Conservation (phyloP, 2,797 vertebrate genomes). For the Sylvia borin region DNA sequence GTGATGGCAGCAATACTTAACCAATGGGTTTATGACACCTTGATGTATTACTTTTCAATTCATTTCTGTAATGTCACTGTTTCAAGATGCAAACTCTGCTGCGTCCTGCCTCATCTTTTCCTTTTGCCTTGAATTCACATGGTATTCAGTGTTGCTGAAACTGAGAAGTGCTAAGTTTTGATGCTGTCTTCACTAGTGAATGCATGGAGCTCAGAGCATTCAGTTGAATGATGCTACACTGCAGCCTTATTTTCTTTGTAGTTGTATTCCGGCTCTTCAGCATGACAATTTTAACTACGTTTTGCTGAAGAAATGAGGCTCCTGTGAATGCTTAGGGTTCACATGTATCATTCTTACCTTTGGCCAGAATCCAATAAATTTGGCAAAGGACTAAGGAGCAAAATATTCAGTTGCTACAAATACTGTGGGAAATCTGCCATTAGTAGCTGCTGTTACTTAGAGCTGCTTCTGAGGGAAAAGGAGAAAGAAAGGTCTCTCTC, state of each 20-base stretch:
- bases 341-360: neutral
- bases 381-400: neutral
- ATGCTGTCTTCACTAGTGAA: neutral
- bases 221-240: neutral
- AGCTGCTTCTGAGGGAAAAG: neutral
- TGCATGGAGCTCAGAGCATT: neutral
- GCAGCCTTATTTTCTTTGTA: neutral
- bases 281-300: neutral
- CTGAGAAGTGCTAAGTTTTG: neutral
- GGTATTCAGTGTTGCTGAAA: neutral
- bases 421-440: neutral
- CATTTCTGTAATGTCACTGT: neutral
- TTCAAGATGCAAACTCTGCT: neutral
- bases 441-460: neutral
- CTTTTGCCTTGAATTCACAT: neutral
- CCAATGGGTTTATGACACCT: neutral
- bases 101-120: neutral
- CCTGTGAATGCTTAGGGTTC: neutral
- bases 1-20: neutral
- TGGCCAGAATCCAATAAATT: neutral
- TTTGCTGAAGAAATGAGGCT: neutral
- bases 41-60: neutral
- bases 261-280: neutral
- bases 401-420: neutral
- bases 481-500: neutral